Base-by-base conservation (phyloP, 92 coral and sea anemone species). In the Parazoanthus atlanticus region DNA sequence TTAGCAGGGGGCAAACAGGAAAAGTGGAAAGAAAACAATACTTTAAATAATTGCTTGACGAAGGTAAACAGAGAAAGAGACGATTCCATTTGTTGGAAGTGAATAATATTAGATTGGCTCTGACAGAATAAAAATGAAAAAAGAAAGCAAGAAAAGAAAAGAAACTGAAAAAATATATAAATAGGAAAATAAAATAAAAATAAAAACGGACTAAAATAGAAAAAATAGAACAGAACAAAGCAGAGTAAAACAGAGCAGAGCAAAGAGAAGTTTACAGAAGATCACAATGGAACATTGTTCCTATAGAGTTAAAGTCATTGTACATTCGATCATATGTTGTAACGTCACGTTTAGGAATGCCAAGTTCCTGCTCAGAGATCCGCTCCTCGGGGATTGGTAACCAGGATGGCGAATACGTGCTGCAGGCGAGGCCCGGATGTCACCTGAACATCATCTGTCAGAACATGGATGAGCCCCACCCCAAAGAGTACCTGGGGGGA, bases 381-480 rank as follows among this genome's bases (percentile, higher is more conserved):
- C 96, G 97, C 13, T 78, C 96, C 11, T 91, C 94, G 29, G 97
- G 97, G 15, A 96, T 96, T 82, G 98, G 98, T 6, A 91, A 86
- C 73, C 89, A 94, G 88, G 98, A 96, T 74, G 98, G 98, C 26
- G 98, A 96, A 84, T 96, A 96, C 89, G 95, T 96, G 49, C 93
- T 96, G 69, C 91, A 92, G 85, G 98, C 96, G 52, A 88, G 97
- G 30, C 92, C 92, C 41, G 87, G 90, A 75, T 96, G 98, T 84
- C 98, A 96, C 86, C 92, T 96, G 79, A 96, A 93, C 84, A 94
- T 96, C 93, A 96, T 96, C 85, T 96, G 98, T 87, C 95, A 96
- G 76, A 96, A 96, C 91, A 96, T 96, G 98, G 89, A 96, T 41
- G 97, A 96, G 31, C 91, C 95, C 85, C 91, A 86, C 46, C 97